Evolutionary conservation across 64 coral and sea anemone species (phyloP).

Genomic region (Stichodactyla mertensii): DNA sequence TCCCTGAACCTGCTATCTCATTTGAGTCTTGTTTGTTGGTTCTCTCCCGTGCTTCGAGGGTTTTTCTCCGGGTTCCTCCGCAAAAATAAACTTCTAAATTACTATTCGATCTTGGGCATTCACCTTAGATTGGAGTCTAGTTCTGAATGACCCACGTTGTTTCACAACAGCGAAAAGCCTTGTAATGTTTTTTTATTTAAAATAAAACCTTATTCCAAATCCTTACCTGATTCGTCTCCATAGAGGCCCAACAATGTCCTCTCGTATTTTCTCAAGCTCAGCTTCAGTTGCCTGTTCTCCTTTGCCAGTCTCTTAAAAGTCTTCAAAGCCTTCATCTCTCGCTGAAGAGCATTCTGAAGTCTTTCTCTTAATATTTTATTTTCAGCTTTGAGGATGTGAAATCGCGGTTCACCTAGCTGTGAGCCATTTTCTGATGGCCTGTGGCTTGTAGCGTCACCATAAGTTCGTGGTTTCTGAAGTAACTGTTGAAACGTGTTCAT

Average conservation of each 20-base stretch:
- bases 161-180: too few relatives aligned
- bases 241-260: constrained; percentile 78
- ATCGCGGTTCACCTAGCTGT: constrained; percentile 66
- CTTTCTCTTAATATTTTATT: constrained; percentile 95
- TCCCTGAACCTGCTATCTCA: too few relatives aligned
- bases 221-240: constrained; percentile 79
- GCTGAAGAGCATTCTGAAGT: constrained; percentile 87
- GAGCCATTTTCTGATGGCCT: constrained; percentile 29
- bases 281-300: constrained; percentile 82
- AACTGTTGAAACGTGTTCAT: constrained; percentile 37
- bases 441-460: constrained; percentile 2
- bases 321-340: constrained; percentile 96
- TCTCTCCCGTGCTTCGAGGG: too few relatives aligned
- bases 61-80: too few relatives aligned
- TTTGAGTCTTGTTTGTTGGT: too few relatives aligned
- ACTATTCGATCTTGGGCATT: too few relatives aligned
- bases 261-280: constrained; percentile 81
- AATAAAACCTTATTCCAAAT: background rate
- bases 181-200: background rate
- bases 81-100: too few relatives aligned
- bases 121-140: too few relatives aligned
- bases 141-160: too few relatives aligned
- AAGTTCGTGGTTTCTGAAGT: constrained; percentile 5
- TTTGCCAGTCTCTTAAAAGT: constrained; percentile 90
- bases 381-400: constrained; percentile 86